Percentiles rank a stretch among this genome's conserved stretches.
Conservation (phyloP, 2,113 vertebrate species). For the Corydoras maculifer region DNA sequence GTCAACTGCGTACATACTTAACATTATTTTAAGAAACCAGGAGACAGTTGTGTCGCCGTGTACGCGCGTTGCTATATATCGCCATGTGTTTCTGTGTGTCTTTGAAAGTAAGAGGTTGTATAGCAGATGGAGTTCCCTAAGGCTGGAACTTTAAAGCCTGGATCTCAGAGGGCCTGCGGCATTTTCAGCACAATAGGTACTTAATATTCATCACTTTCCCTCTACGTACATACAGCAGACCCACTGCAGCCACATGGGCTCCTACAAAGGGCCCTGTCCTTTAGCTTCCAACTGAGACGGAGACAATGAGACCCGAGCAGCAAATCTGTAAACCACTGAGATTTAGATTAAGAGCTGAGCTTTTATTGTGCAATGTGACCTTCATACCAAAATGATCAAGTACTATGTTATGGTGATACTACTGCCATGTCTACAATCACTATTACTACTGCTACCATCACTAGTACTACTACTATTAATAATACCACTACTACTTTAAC, state of each 20-base stretch:
- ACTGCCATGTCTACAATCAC: no score
- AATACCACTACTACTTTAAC: no score
- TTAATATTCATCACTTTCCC: constrained; percentile 72
- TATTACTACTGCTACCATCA: no score
- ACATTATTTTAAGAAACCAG: constrained; percentile 16
- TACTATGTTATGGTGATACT: no score
- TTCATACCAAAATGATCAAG: no score
- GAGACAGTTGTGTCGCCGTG: constrained; percentile 11
- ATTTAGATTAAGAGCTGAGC: not conserved
- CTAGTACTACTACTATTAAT: no score
- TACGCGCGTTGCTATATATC: constrained; percentile 7
- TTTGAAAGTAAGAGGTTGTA: constrained; percentile 43
- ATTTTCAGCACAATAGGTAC: constrained; percentile 72
- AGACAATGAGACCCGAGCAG: not conserved
- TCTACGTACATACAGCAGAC: constrained; percentile 28
- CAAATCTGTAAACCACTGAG: not conserved
- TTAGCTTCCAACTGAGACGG: constrained; percentile 18
- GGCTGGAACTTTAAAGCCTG: constrained; percentile 64
- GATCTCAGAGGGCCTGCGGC: constrained; percentile 59
- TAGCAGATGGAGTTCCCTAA: constrained; percentile 71
- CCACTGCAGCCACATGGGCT: constrained; percentile 33
- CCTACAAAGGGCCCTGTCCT: constrained; percentile 31
- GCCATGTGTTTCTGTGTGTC: constrained; percentile 25
- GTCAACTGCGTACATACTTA: constrained; percentile 13
- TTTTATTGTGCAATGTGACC: no score